A percentile compares a stretch with the other conserved stretches of the same genome.
These are phyloP conservation scores for Diadegma fenestrale DNA, from an alignment of 2,888 invertebrate genomes.

Conservation along the genomic window DNA sequence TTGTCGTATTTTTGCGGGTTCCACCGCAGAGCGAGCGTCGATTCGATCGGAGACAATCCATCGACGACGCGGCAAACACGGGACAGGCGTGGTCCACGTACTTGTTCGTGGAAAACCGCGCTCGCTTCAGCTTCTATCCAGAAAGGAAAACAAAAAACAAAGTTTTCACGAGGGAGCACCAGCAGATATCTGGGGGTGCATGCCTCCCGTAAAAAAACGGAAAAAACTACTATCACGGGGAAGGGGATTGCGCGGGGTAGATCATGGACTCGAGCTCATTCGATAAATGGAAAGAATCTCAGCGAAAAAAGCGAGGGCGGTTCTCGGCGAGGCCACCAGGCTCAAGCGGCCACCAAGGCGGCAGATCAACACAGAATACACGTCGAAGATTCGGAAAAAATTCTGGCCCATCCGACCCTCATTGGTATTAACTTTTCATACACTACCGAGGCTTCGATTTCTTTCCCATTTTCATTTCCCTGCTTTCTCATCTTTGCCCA, in stretches of 20 bases:
- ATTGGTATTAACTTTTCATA: slow-evolving; percentile 70
- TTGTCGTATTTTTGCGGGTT: slow-evolving; percentile 72
- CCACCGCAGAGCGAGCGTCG: slow-evolving; percentile 63
- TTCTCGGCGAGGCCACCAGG: too few relatives aligned
- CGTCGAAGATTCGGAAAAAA: slow-evolving; percentile 44
- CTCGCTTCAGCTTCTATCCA: slow-evolving; percentile 69
- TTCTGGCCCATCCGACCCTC: slow-evolving; percentile 43
- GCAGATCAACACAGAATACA: too few relatives aligned
- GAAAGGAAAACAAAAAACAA: slow-evolving; percentile 64
- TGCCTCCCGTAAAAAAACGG: slow-evolving; percentile 2
- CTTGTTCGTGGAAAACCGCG: slow-evolving; percentile 75
- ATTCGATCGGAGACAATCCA: slow-evolving; percentile 78
- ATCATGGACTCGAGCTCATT: slow-evolving; percentile 58
- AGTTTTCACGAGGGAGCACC: slow-evolving; percentile 32
- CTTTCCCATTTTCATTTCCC: slow-evolving; percentile 29
- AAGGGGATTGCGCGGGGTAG: slow-evolving; percentile 42
- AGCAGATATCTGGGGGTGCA: slow-evolving; percentile 7
- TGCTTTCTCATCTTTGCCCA: background rate
- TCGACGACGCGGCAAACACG: slow-evolving; percentile 78
- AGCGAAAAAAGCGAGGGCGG: slow-evolving; percentile 63
- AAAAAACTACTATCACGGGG: slow-evolving; percentile 24
- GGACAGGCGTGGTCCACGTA: slow-evolving; percentile 80
- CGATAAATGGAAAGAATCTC: slow-evolving; percentile 58
- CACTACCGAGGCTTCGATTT: slow-evolving; percentile 60
- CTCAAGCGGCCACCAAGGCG: too few relatives aligned